Conservation (phyloP, 2,113 vertebrate genomes). For the Colius striatus region DNA sequence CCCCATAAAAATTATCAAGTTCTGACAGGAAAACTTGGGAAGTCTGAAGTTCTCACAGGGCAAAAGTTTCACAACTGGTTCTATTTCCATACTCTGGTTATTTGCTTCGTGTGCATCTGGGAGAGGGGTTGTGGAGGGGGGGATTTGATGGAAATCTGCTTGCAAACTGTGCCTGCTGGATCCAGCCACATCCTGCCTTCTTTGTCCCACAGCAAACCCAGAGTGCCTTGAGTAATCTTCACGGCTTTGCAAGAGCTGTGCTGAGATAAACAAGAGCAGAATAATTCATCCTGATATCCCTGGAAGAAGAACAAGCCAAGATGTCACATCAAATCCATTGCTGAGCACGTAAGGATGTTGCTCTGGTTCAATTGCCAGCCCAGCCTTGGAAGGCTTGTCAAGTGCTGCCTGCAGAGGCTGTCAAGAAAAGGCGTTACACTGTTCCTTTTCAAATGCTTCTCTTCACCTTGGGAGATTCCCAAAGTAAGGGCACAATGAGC, state of each 20-base stretch:
- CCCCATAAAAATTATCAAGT: not conserved
- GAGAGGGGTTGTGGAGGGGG: not conserved
- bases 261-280: not conserved
- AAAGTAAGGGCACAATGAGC: not conserved
- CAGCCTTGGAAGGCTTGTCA: not conserved
- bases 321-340: not conserved
- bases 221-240: not conserved
- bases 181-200: not conserved
- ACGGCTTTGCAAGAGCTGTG: not conserved
- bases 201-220: not conserved
- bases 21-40: not conserved
- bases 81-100: not conserved
- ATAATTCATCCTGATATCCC: not conserved
- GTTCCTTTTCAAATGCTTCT: not conserved
- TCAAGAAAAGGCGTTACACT: not conserved
- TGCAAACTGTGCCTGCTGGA: not conserved
- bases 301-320: not conserved
- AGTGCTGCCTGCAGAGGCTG: not conserved
- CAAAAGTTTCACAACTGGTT: not conserved
- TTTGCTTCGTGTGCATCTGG: not conserved
- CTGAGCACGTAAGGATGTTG: not conserved
- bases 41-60: not conserved
- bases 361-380: not conserved
- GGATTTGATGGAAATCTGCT: conserved; percentile 10
- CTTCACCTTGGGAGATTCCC: not conserved